phyloP scores from a whole-genome alignment of 1,140 invertebrate species.

The Pseudoatta argentina region DNA sequence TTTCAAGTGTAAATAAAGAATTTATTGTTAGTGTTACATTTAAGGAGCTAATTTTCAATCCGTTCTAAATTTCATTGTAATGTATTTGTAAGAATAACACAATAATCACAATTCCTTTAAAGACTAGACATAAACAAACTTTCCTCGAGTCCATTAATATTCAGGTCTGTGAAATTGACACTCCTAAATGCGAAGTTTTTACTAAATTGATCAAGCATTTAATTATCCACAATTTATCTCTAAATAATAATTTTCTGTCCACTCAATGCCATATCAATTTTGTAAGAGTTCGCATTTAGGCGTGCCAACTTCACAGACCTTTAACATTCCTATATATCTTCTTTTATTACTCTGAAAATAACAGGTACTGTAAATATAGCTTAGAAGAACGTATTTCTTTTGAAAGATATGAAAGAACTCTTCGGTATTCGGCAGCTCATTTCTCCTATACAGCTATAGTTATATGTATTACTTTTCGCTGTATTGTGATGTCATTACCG shows the following conservation, averaged over 20 bases:
- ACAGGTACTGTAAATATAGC: not conserved
- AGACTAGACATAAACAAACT: not conserved
- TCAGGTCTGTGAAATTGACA: too few relatives aligned
- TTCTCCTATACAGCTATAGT: not conserved
- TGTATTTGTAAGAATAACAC: not conserved
- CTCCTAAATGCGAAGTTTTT: too few relatives aligned
- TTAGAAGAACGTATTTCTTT: not conserved
- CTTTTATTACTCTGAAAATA: not conserved
- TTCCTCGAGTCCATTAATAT: too few relatives aligned
- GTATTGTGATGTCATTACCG: slow-evolving; percentile 48
- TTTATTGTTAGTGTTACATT: not conserved
- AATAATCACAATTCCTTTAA: not conserved
- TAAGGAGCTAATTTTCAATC: not conserved
- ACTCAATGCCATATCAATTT: too few relatives aligned
- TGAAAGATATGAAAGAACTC: slow-evolving; percentile 4
- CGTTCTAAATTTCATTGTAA: not conserved
- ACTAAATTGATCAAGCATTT: too few relatives aligned
- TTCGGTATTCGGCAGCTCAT: not conserved
- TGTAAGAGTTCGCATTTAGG: too few relatives aligned
- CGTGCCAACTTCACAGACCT: too few relatives aligned
- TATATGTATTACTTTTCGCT: not conserved
- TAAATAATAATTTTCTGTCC: too few relatives aligned
- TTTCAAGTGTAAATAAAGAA: not conserved
- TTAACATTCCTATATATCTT: not conserved
- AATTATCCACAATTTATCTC: too few relatives aligned